Evolutionary conservation across 2,888 invertebrate species (phyloP).

Genomic region (Diplazon laetatorius): DNA sequence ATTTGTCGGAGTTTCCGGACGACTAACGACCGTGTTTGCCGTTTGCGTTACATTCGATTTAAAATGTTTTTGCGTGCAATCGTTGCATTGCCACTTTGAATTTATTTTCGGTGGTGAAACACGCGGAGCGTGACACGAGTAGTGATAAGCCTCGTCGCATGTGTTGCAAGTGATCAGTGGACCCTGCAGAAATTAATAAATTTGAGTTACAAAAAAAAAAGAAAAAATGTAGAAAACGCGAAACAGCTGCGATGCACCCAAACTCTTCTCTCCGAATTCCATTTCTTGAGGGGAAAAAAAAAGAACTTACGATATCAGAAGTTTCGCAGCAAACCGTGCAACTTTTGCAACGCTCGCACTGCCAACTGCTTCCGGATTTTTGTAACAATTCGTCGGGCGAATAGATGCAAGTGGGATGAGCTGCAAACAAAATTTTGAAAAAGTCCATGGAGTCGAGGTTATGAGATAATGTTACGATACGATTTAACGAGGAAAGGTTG

Average conservation of each 20-base stretch:
- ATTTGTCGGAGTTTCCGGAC: slow-evolving; percentile 77
- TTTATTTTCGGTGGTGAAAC: slow-evolving; percentile 84
- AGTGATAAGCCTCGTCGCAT: slow-evolving; percentile 94
- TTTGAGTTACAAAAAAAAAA: background rate
- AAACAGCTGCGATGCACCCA: no score
- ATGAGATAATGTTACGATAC: background rate
- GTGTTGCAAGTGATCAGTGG: slow-evolving; percentile 90
- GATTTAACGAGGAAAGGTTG: slow-evolving; percentile 14
- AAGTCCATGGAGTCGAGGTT: no score
- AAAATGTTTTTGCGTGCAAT: slow-evolving; percentile 83
- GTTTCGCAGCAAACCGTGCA: slow-evolving; percentile 93
- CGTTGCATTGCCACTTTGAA: slow-evolving; percentile 89
- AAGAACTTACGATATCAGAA: slow-evolving; percentile 88
- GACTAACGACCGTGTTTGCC: slow-evolving; percentile 64
- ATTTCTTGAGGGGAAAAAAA: no score
- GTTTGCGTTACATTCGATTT: slow-evolving; percentile 60
- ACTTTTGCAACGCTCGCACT: slow-evolving; percentile 94
- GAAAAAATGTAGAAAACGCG: no score
- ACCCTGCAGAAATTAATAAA: slow-evolving; percentile 83
- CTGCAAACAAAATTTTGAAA: no score
- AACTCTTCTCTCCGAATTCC: no score
- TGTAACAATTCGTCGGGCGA: slow-evolving; percentile 86
- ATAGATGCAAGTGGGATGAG: slow-evolving; percentile 88
- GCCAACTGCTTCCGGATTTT: slow-evolving; percentile 90
- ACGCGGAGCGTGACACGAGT: slow-evolving; percentile 90